phyloP scores from a whole-genome alignment of 2,113 vertebrate species.

The Eulemur macaco region DNA sequence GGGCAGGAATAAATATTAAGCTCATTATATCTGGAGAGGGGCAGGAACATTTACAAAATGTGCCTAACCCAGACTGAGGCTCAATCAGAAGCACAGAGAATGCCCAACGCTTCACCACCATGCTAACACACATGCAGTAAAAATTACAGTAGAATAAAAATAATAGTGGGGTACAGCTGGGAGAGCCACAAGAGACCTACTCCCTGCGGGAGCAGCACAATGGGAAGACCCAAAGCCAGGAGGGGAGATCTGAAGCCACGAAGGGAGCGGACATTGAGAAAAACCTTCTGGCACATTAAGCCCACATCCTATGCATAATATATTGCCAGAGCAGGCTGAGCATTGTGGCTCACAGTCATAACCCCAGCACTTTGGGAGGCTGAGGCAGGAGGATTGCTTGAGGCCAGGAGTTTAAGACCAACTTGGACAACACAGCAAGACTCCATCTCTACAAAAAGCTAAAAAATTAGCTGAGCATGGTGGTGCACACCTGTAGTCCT shows the following conservation, averaged over 20 bases:
- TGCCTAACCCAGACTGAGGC: not conserved
- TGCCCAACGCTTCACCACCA: not conserved
- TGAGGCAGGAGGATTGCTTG: no score
- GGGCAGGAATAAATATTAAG: not conserved
- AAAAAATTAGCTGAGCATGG: no score
- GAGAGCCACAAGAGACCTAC: not conserved
- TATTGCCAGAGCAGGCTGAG: not conserved
- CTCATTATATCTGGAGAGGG: not conserved
- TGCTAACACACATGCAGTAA: not conserved
- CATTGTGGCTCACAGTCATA: not conserved
- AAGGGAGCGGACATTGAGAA: not conserved
- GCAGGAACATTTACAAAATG: not conserved
- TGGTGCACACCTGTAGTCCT: no score
- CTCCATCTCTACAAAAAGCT: no score
- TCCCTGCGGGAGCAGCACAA: not conserved
- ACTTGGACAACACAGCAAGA: rapidly evolving
- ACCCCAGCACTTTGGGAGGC: no score
- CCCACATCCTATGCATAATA: not conserved
- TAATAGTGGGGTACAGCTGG: not conserved
- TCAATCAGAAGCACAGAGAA: not conserved
- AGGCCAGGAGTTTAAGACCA: no score
- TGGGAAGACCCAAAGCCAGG: not conserved
- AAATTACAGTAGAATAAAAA: not conserved
- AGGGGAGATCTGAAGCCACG: not conserved
- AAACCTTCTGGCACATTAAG: not conserved